phyloP scores from a whole-genome alignment of 2,888 invertebrate species.

The Liposcelis brunnea region DNA sequence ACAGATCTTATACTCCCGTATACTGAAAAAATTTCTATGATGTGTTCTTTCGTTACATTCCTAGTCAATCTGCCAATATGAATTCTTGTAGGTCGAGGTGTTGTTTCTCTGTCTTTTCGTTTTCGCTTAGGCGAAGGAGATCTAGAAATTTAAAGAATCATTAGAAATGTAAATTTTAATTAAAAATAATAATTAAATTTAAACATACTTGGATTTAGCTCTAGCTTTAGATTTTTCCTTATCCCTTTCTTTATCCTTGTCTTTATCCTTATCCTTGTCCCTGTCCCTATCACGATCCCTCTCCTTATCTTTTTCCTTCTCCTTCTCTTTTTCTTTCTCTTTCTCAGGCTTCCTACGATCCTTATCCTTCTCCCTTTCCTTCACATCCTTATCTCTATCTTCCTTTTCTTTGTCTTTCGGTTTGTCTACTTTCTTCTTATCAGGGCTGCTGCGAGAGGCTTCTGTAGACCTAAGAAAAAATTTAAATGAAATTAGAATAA shows the following conservation, averaged over 20 bases:
- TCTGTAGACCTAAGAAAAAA: background rate
- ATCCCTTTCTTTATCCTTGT: constrained; percentile 25
- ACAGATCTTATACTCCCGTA: constrained; percentile 74
- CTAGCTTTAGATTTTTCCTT: constrained; percentile 25
- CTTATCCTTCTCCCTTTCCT: constrained; percentile 27
- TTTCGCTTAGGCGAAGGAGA: constrained; percentile 46
- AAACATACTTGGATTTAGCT: constrained; percentile 26
- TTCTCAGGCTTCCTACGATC: constrained; percentile 12
- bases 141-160: constrained; percentile 21
- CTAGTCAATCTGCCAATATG: constrained; percentile 84
- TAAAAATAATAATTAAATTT: constrained; percentile 1
- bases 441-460: background rate
- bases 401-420: constrained; percentile 27
- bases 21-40: constrained; percentile 78
- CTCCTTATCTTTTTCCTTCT: constrained; percentile 15
- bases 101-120: constrained; percentile 68
- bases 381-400: constrained; percentile 20
- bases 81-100: constrained; percentile 81
- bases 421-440: constrained; percentile 23
- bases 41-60: constrained; percentile 82
- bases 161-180: constrained; percentile 6
- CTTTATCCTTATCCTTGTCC: constrained; percentile 25
- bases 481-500: background rate
- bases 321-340: constrained; percentile 17
- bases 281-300: constrained; percentile 16